Conservation (phyloP, 2,797 vertebrate species). For the Simalia tracyae region DNA sequence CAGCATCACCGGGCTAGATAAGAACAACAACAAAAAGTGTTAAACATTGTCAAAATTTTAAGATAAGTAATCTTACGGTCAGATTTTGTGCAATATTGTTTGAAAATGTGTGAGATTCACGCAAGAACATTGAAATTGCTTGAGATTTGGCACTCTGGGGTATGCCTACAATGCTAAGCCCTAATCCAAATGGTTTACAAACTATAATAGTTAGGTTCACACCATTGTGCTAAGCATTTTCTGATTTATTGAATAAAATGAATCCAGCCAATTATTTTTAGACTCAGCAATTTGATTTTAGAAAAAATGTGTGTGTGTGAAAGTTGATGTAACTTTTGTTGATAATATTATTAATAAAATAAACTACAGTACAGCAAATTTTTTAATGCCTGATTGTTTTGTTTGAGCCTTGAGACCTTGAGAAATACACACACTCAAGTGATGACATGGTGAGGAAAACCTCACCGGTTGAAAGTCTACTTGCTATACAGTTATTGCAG, state of each 20-base stretch:
- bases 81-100: not conserved
- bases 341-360: not conserved
- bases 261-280: not conserved
- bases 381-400: not conserved
- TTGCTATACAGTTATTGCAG: not conserved
- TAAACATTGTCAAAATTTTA: not conserved
- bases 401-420: not conserved
- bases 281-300: not conserved
- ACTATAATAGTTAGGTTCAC: not conserved
- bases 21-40: not conserved
- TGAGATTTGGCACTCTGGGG: no score
- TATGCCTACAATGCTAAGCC: not conserved
- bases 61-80: not conserved
- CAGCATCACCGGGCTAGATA: not conserved
- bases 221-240: not conserved
- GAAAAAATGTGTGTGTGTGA: not conserved
- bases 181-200: not conserved
- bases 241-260: not conserved
- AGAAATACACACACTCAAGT: not conserved
- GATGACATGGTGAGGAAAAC: not conserved
- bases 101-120: not conserved
- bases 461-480: not conserved
- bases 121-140: not conserved
- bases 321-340: not conserved
- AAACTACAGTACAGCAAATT: not conserved